Conservation (phyloP, 2,797 vertebrate species). For the Rousettus madagascariensis region DNA sequence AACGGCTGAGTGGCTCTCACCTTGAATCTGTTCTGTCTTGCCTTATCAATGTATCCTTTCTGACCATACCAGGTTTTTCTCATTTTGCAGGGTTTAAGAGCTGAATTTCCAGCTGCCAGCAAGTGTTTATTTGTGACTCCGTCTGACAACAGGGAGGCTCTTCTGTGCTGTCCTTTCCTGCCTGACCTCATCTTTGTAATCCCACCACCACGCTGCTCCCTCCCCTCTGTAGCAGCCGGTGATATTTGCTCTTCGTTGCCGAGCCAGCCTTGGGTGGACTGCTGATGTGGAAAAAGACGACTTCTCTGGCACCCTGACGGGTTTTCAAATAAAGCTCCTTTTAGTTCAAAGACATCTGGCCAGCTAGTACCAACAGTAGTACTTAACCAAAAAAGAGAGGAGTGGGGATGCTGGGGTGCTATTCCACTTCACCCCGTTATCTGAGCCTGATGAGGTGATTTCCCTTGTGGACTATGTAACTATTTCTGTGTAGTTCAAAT, state of each 20-base stretch:
- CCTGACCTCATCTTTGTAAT: constrained; percentile 52
- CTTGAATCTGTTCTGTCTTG: not conserved
- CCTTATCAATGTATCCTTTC: not conserved
- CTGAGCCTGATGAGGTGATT: not conserved
- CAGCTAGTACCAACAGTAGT: not conserved
- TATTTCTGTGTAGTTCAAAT: not conserved
- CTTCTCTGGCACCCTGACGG: constrained; percentile 72
- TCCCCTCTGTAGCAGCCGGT: not conserved
- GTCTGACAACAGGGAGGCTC: constrained; percentile 45
- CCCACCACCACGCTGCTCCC: not conserved
- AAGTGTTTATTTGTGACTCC: constrained; percentile 55
- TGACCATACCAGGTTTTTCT: not conserved
- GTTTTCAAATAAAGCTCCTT: constrained; percentile 57
- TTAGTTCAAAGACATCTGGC: constrained; percentile 56
- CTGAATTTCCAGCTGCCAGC: constrained; percentile 38
- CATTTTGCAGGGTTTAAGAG: constrained; percentile 29
- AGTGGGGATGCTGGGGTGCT: not conserved
- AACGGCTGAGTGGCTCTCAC: not conserved
- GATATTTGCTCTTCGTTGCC: constrained; percentile 37
- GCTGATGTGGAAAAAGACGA: constrained; percentile 43
- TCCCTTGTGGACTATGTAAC: not conserved
- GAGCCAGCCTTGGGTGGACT: constrained; percentile 18
- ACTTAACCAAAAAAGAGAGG: not conserved
- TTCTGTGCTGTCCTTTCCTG: constrained; percentile 16
- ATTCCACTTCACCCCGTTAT: not conserved